These are phyloP conservation scores for Zosterops lateralis DNA, from an alignment of 2,113 vertebrate species.

Conservation along the genomic window DNA sequence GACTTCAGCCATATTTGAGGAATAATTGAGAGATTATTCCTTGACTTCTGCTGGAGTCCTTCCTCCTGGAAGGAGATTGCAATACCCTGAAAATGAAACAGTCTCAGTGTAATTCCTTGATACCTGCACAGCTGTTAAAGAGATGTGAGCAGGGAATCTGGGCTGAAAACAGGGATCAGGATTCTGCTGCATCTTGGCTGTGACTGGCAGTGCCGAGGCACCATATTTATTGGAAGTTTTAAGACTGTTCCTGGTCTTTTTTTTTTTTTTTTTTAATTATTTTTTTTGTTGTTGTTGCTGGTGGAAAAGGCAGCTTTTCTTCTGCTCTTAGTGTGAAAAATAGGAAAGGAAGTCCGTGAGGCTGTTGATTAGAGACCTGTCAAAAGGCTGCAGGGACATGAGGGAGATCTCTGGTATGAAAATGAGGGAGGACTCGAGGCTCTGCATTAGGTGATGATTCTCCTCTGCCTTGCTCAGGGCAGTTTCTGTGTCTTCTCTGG, in stretches of 20 bases:
- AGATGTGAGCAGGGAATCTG: background rate
- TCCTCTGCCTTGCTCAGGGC: background rate
- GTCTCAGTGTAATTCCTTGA: accelerated
- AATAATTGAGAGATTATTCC: background rate
- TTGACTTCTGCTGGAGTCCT: background rate
- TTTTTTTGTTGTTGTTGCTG: no score
- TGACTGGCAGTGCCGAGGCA: accelerated
- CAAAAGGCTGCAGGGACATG: background rate
- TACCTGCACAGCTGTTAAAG: background rate
- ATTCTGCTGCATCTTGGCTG: background rate
- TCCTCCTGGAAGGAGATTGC: background rate
- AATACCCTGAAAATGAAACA: background rate
- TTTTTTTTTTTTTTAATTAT: background rate
- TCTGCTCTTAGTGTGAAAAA: background rate
- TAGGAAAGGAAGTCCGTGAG: accelerated
- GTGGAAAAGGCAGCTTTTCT: background rate
- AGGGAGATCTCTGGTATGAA: background rate
- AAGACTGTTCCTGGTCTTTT: background rate
- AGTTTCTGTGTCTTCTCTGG: background rate
- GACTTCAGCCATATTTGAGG: background rate
- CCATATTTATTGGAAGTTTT: accelerated
- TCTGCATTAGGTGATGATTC: accelerated
- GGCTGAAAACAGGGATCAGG: background rate
- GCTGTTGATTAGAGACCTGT: background rate
- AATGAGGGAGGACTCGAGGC: background rate